Evolutionary conservation across 2,797 vertebrate genomes (phyloP), one percentile per base, ranked within the genome.

Genomic region (Malacoraja senta): DNA sequence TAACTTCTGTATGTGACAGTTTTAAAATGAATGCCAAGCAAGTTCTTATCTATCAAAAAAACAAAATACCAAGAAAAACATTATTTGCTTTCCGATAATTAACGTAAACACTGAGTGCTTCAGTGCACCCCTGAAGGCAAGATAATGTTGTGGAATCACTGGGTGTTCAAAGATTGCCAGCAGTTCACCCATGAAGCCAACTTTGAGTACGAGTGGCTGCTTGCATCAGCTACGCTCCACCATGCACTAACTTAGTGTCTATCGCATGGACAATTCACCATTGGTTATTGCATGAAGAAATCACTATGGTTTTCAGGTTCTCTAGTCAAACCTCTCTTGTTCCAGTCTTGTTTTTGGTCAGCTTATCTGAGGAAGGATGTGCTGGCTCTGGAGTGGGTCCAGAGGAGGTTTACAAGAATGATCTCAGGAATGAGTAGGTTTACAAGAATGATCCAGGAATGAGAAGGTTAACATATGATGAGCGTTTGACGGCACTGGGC

Each of bases 11-110:
- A 88, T 61, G 21, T 88, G 61, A 88, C 61, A 88, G 44, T 35
- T 88, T 88, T 68, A 35, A 88, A 88, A 68, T 17, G 26, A 86
- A 86, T 32, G 58, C 6, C 1, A 19, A n/a, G 58, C 13, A 86
- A 63, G 84, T 19, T 88, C 17, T 19, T 88, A 88, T 8, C 17
- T 88, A 35, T 32, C 63, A 88, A 88, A 88, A 88, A 65, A 88
- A 65, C 24, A 88, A 17, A 65, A 63, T 65, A 65, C 15, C n/a
- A 86, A 86, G 63, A 81, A 32, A 32, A 63, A 7, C 12, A 61
- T 32, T 86, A 32, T 88, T 88, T 68, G 65, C 4, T 21, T 32
- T 35, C 3, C n/a, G 61, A 61, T 3, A 84, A 84, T 61, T 58
- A 38, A 38, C 13, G 17, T 44, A 35, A 88, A 88, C 84, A 88